Evolutionary conservation across 2,797 vertebrate genomes (phyloP), one percentile per base, ranked within the genome.

Genomic region (Rhinogobio ventralis): DNA sequence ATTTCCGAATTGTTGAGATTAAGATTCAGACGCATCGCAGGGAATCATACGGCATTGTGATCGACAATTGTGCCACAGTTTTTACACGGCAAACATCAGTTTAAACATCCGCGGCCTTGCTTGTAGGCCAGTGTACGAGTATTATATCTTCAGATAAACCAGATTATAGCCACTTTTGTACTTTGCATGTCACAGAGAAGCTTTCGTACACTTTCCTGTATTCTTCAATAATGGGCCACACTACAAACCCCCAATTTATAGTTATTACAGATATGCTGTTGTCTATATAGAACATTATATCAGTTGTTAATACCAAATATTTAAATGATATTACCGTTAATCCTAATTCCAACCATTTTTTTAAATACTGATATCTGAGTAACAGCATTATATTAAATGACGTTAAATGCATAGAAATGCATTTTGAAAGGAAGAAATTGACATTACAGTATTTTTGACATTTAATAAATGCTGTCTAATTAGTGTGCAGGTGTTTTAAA

Each of bases 131-230:
- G n/a, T 39, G 49, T 81, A 51, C 10, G 33, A 82, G 39, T 82
- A 72, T 82, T 82, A 82, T 82, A 82, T 46, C 55, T 57, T 72
- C 80, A 72, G 67, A 72, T 81, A 45, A 81, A 72, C 6, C 68
- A 15, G 80, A 82, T 82, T 82, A 82, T 73, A 82, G 53, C 39
- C 80, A 82, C 68, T 82, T 82, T 82, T 82, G 68, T 82, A 82
- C 69, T 73, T 82, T 82, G 80, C 80, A 73, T 82, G 80, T 62
- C 28, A 49, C 42, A 36, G 69, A 73, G 46, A 60, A 82, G 57
- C 80, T 82, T 82, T 73, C 69, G 36, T 82, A 82, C 55, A 46
- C 36, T 73, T 82, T 72, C 39, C 80, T 49, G 80, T 82, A 82
- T 55, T 42, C 51, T 81, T 71, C 62, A 55, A 78, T 82, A 72